A percentile compares a stretch with the other conserved stretches of the same genome.
Conservation (phyloP, 2,797 vertebrate species). For the Harpagifer antarcticus region DNA sequence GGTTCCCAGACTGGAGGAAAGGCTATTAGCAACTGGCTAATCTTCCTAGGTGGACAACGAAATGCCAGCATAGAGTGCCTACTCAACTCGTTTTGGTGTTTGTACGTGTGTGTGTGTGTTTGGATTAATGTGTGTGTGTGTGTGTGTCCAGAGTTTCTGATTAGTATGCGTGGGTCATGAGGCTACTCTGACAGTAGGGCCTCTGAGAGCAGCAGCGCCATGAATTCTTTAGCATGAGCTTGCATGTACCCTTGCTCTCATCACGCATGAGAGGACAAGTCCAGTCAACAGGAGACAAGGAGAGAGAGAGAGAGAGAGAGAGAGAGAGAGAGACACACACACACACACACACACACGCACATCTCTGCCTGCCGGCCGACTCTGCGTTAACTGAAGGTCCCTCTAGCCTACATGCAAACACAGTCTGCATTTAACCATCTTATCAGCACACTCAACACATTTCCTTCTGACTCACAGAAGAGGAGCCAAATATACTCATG, state of each 20-base stretch:
- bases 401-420: conserved; percentile 63
- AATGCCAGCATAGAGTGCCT: conserved; percentile 27
- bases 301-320: background rate
- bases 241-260: conserved; percentile 70
- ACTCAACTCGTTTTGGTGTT: conserved; percentile 34
- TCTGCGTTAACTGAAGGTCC: conserved; percentile 57
- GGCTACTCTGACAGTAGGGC: conserved; percentile 75
- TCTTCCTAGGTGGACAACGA: conserved; percentile 48
- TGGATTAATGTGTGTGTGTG: conserved; percentile 13
- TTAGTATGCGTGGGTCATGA: conserved; percentile 80
- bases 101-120: conserved; percentile 4
- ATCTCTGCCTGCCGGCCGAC: conserved; percentile 38
- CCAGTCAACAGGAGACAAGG: conserved; percentile 53
- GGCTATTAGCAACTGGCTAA: conserved; percentile 65
- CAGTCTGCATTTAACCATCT: conserved; percentile 67
- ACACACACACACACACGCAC: too few species aligned
- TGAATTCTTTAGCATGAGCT: conserved; percentile 82
- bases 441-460: conserved; percentile 74
- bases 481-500: conserved; percentile 60
- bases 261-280: conserved; percentile 73
- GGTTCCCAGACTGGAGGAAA: conserved; percentile 49
- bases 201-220: conserved; percentile 76
- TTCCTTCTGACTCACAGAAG: conserved; percentile 69
- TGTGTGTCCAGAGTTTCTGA: conserved; percentile 68
- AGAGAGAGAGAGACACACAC: too few species aligned